Percentiles rank a stretch among this genome's conserved stretches.
Evolutionary conservation across 2,797 vertebrate genomes (phyloP).

Genomic region (Aulostomus chinensis): DNA sequence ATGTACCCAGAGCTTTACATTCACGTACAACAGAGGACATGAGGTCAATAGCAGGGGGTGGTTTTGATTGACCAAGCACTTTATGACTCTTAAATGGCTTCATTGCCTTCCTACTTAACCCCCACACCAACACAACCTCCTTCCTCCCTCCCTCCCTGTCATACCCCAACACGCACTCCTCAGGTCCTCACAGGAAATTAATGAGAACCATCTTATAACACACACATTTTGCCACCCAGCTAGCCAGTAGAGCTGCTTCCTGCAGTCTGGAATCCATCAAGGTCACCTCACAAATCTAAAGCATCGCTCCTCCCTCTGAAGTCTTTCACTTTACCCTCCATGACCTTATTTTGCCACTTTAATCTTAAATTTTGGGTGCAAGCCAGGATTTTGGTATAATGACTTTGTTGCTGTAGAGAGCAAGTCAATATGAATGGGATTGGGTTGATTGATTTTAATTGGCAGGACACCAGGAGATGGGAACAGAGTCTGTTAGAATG

Average conservation of each 20-base stretch:
- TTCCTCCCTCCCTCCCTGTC: slow-evolving; percentile 19
- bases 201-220: slow-evolving; percentile 53
- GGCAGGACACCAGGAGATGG: slow-evolving; percentile 30
- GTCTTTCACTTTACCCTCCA: slow-evolving; percentile 20
- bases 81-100: slow-evolving; percentile 59
- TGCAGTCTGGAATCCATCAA: slow-evolving; percentile 49
- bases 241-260: slow-evolving; percentile 19
- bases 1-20: not conserved
- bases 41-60: slow-evolving; percentile 41
- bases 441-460: slow-evolving; percentile 54
- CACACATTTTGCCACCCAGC: slow-evolving; percentile 29
- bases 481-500: not conserved
- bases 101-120: slow-evolving; percentile 45
- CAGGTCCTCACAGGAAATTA: slow-evolving; percentile 44
- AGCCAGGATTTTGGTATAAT: slow-evolving; percentile 26
- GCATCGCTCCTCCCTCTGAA: slow-evolving; percentile 8
- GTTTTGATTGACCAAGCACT: slow-evolving; percentile 63
- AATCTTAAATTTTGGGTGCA: slow-evolving; percentile 14
- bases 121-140: slow-evolving; percentile 17
- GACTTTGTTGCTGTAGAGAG: slow-evolving; percentile 38
- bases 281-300: slow-evolving; percentile 36
- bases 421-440: slow-evolving; percentile 42
- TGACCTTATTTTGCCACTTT: slow-evolving; percentile 33
- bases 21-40: slow-evolving; percentile 22
- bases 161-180: slow-evolving; percentile 19